These are phyloP conservation scores for Ichneumon xanthorius DNA, from an alignment of 2,888 invertebrate species.

Conservation along the genomic window DNA sequence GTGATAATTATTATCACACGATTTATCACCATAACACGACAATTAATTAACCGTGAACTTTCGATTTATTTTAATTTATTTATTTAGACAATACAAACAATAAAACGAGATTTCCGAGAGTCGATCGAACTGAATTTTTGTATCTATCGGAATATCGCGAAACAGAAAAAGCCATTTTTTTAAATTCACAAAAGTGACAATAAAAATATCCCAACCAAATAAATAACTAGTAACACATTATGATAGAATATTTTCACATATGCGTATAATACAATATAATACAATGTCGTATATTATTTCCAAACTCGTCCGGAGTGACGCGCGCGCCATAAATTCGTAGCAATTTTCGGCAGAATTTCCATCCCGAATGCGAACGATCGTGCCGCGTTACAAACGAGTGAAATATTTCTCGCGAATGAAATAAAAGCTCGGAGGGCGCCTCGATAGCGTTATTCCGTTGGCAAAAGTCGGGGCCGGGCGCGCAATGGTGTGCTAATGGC, in stretches of 20 bases:
- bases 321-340: not conserved
- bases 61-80: no score
- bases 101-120: no score
- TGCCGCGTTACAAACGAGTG: not conserved
- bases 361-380: slow-evolving; percentile 3
- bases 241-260: not conserved
- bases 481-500: slow-evolving; percentile 29
- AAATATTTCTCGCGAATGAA: slow-evolving; percentile 40
- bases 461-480: slow-evolving; percentile 33
- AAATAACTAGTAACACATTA: not conserved
- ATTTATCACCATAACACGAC: no score
- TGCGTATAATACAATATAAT: no score
- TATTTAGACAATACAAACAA: no score
- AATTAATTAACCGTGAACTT: no score
- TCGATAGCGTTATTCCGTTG: slow-evolving; percentile 48
- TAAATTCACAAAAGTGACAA: not conserved
- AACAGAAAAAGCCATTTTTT: not conserved
- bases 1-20: no score
- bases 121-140: no score
- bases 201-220: not conserved
- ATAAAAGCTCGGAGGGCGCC: slow-evolving; percentile 28
- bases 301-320: not conserved
- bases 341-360: slow-evolving; percentile 25
- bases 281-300: no score
- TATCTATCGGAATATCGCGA: not conserved